These are phyloP conservation scores for Tenebrosternarchus preto DNA, from an alignment of 2,113 vertebrate species.

Conservation along the genomic window DNA sequence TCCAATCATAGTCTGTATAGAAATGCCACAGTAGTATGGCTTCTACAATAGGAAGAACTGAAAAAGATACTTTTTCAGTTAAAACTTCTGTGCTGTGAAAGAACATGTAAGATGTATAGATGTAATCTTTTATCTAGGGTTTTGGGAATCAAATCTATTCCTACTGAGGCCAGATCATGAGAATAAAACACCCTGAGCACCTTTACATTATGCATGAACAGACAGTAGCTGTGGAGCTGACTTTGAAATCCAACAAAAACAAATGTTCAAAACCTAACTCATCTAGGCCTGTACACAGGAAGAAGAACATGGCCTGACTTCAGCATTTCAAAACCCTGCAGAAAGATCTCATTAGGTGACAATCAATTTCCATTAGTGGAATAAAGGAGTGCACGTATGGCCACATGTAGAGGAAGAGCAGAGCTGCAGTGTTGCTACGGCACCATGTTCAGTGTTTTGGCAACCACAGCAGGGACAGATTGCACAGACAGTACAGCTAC, in stretches of 20 bases:
- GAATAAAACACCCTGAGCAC: not conserved
- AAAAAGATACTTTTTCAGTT: not conserved
- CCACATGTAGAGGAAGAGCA: slow-evolving; percentile 14
- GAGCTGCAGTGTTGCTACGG: not conserved
- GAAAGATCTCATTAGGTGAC: slow-evolving; percentile 35
- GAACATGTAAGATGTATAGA: no score
- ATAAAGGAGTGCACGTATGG: not conserved
- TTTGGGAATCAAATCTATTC: not conserved
- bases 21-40: not conserved
- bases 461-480: slow-evolving; percentile 9
- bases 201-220: not conserved
- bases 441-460: slow-evolving; percentile 20
- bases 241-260: not conserved
- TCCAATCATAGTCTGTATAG: not conserved
- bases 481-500: slow-evolving; percentile 29
- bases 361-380: slow-evolving; percentile 54
- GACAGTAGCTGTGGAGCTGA: not conserved
- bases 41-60: slow-evolving; percentile 2
- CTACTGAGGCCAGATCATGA: not conserved
- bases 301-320: slow-evolving; percentile 18
- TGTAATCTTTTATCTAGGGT: not conserved
- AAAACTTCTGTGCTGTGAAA: not conserved
- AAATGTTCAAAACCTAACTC: not conserved
- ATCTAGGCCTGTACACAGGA: not conserved
- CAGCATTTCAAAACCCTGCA: slow-evolving; percentile 5